Percentiles rank a stretch among this genome's conserved stretches.
These are phyloP conservation scores for Apostichopus leukothele DNA, from an alignment of 53 echinoderm and acorn worm species.

Conservation along the genomic window DNA sequence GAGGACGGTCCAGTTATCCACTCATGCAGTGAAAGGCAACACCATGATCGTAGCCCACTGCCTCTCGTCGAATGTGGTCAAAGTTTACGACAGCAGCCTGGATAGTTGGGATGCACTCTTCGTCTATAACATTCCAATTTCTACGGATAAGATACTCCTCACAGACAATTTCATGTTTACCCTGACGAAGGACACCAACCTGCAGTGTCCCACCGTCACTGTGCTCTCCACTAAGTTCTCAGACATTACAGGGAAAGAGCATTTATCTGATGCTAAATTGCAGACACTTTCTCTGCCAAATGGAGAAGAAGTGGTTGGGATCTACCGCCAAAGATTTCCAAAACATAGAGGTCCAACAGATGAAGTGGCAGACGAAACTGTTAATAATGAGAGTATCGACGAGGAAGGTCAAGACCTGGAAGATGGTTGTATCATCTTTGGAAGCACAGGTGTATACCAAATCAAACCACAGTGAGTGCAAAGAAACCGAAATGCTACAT, in stretches of 20 bases:
- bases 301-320: conserved; percentile 60
- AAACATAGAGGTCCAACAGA: not conserved
- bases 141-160: conserved; percentile 62
- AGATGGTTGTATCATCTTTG: conserved; percentile 35
- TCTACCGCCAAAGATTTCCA: conserved; percentile 61
- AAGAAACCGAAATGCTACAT: too few species aligned
- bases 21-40: conserved; percentile 64
- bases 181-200: conserved; percentile 3
- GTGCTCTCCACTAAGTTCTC: conserved; percentile 33
- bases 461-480: conserved; percentile 11
- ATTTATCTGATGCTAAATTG: conserved; percentile 71
- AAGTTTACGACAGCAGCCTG: conserved; percentile 95
- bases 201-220: not conserved
- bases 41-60: conserved; percentile 74
- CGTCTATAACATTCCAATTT: conserved; percentile 77
- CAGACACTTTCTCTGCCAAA: conserved; percentile 72
- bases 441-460: conserved; percentile 15
- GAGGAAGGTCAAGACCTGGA: not conserved
- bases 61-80: conserved; percentile 71
- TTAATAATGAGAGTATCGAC: not conserved
- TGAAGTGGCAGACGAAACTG: not conserved
- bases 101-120: conserved; percentile 91
- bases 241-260: conserved; percentile 48
- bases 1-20: conserved; percentile 66
- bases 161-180: conserved; percentile 61